Evolutionary conservation across 1,140 invertebrate genomes (phyloP), one percentile per base, ranked within the genome.

Genomic region (Ostrea denselamellosa): DNA sequence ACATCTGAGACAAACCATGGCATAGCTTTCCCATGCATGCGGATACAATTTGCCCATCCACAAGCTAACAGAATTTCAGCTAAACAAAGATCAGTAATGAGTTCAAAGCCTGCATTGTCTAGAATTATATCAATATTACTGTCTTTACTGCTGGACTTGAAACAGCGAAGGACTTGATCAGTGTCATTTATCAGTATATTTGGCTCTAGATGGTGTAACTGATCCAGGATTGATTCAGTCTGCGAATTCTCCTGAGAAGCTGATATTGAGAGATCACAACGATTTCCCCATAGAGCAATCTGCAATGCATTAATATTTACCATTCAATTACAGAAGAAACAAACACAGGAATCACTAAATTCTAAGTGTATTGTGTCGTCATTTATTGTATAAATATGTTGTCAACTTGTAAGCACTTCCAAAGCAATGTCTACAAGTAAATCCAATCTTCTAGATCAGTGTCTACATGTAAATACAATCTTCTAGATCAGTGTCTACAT

Each of bases 1-100:
- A 97, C 97, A 94, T 99, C 99, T 12, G 98, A 99, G 1, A 99
- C 96, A 94, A 98, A 99, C 99, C 99, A 99, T 0, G 99, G 98
- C 90, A 98, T 97, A 12, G 96, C 95, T 96, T 99, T 99, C 0
- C 97, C 96, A 94, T 99, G 97, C 91, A 99, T 97, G 86, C 97
- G 95, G 68, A 99, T 95, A 95, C 96, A 96, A 53, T 95, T 93
- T 0, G 96, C 97, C 22, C 98, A 94, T 68, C 96, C 96, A 85
- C 96, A 95, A 19, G 95, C 93, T 34, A 97, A 93, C 4, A 99
- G 94, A 92, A 97, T 97, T 90, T 97, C 97, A 17, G 97, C 97
- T 14, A 99, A 93, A 93, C 97, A 97, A 0, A 99, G 95, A 94
- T 99, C 99, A 4, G 97, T 97, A 90, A 98, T 97, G 7, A 99